phyloP scores from a whole-genome alignment of 2,113 vertebrate genomes.

The Eonycteris spelaea region DNA sequence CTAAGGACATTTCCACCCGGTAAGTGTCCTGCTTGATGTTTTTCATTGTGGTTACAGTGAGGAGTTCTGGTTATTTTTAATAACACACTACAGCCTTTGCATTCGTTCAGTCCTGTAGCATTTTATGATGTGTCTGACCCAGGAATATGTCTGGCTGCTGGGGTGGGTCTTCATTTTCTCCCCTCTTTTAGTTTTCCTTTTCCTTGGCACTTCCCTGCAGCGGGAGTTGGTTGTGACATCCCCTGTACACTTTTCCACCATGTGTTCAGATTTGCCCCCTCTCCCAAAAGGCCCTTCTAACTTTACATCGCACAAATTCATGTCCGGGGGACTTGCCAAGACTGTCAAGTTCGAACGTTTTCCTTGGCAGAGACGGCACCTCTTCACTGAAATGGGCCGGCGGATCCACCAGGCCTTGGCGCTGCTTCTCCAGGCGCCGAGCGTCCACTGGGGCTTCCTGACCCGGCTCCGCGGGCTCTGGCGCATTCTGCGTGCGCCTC shows the following conservation, averaged over 20 bases:
- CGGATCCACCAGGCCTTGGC: conserved; percentile 61
- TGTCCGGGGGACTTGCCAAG: conserved; percentile 74
- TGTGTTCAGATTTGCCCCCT: conserved; percentile 77
- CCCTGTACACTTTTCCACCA: conserved; percentile 72
- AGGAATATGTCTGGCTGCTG: conserved; percentile 76
- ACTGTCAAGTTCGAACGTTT: conserved; percentile 79
- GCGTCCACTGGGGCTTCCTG: conserved; percentile 58
- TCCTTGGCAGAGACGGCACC: conserved; percentile 74
- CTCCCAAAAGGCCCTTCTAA: conserved; percentile 78
- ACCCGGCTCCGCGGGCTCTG: conserved; percentile 48
- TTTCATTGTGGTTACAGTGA: conserved; percentile 56
- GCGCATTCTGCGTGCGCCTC: conserved; percentile 5
- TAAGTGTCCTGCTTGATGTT: conserved; percentile 15
- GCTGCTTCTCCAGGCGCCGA: conserved; percentile 38
- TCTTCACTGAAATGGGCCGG: conserved; percentile 73
- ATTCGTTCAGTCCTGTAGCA: conserved; percentile 65
- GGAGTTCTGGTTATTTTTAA: conserved; percentile 66
- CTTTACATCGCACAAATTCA: conserved; percentile 79
- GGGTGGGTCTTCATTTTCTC: conserved; percentile 60
- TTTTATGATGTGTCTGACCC: conserved; percentile 80
- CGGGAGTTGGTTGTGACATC: conserved; percentile 73
- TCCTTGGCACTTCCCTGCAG: conserved; percentile 71
- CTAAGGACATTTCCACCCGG: conserved; percentile 52
- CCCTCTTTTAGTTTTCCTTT: conserved; percentile 69
- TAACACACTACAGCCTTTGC: conserved; percentile 58